These are phyloP conservation scores for Thripadectes ignobilis DNA, from an alignment of 2,797 vertebrate genomes.

Conservation along the genomic window DNA sequence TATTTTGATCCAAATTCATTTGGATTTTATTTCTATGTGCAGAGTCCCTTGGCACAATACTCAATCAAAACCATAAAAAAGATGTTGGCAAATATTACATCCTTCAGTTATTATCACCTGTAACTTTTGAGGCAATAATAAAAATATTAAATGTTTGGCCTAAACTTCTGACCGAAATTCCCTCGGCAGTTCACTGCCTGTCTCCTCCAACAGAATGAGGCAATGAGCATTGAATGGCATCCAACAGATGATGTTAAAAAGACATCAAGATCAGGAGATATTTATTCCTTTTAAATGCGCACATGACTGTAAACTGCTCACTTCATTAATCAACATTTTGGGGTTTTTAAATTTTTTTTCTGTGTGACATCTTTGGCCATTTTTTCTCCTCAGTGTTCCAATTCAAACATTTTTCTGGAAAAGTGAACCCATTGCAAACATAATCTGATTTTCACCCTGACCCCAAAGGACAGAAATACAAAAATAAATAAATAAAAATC, in stretches of 20 bases:
- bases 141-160: constrained; percentile 1
- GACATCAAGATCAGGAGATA: constrained; percentile 17
- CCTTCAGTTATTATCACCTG: constrained; percentile 43
- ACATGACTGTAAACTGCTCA: not conserved
- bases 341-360: not conserved
- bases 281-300: not conserved
- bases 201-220: not conserved
- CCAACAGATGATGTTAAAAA: constrained; percentile 47
- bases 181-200: not conserved
- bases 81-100: not conserved
- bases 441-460: constrained; percentile 41
- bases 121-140: constrained; percentile 2
- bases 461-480: not conserved
- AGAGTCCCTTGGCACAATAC: not conserved
- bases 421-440: not conserved
- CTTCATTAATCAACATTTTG: constrained; percentile 26
- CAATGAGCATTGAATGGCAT: constrained; percentile 17
- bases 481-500: not conserved
- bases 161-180: constrained; percentile 20
- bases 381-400: not conserved
- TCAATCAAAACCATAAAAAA: not conserved
- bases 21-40: not conserved
- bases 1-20: not conserved
- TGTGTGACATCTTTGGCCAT: not conserved
- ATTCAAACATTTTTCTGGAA: not conserved